phyloP scores from a whole-genome alignment of 2,888 invertebrate species.

The Temnothorax ravouxi region DNA sequence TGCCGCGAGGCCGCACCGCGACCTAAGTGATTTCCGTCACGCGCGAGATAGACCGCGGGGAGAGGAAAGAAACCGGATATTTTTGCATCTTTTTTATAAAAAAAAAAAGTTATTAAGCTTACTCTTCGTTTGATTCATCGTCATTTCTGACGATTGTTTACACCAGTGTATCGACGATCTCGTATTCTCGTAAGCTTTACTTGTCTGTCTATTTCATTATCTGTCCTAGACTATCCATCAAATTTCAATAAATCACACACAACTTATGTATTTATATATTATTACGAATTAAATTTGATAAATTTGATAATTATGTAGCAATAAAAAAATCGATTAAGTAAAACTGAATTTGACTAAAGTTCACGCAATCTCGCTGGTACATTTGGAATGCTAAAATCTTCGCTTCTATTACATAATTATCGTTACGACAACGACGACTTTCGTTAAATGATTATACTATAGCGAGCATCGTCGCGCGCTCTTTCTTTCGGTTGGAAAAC shows the following conservation, averaged over 20 bases:
- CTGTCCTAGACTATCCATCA: background rate
- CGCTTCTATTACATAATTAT: conserved; percentile 34
- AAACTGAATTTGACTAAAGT: background rate
- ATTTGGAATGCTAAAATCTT: conserved; percentile 23
- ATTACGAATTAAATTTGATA: background rate
- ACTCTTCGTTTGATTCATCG: background rate
- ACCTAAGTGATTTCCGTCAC: conserved; percentile 34
- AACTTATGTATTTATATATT: background rate
- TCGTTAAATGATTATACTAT: conserved; percentile 34
- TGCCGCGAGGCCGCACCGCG: conserved; percentile 27
- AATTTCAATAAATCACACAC: background rate
- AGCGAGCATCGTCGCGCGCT: conserved; percentile 11
- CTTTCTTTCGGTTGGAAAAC: conserved; percentile 43
- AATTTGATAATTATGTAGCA: conserved; percentile 1
- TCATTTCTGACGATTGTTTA: conserved; percentile 12
- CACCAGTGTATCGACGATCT: no score
- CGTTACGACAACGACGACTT: conserved; percentile 41
- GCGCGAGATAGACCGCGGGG: background rate
- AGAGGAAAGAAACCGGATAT: background rate
- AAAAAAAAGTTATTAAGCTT: conserved; percentile 40
- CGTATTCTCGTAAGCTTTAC: background rate
- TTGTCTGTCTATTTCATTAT: background rate
- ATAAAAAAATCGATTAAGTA: background rate
- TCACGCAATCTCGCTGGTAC: background rate
- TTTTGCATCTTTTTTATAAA: conserved; percentile 3